Base-by-base conservation (phyloP, 2,888 invertebrate species). In the Agrochola lychnidis region DNA sequence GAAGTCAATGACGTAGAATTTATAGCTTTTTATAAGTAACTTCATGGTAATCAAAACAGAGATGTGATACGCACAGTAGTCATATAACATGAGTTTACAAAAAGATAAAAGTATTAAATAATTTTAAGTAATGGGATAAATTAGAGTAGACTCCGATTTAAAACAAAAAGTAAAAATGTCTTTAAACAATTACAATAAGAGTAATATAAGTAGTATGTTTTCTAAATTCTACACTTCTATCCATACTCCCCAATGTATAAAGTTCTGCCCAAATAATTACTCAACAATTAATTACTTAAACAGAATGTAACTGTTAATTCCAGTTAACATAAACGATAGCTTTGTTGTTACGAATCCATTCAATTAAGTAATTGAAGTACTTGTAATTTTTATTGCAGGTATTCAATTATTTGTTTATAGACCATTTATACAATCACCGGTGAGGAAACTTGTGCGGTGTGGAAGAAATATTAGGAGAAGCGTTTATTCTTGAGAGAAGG, bases 301-400 rank as follows among this genome's bases (percentile, higher is more conserved):
- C 67, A 62, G 16, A 82, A 69, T 53, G 45, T 78, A 62, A 57
- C 68, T 48, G 64, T 78, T 78, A 70, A 73, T 73, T 53, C 56
- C 48, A 64, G 70, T 63, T 40, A 67, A 75, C 62, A 67, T 73
- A 57, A 70, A 75, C 56, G 62, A 45, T 70, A 79, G 70, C 57
- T 62, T 51, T 57, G 78, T 68, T 78, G 68, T 73, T 68, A 83
- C 63, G 83, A 68, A 76, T 76, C 53, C 61, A 73, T 76, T 76
- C 56, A 67, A 83, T 83, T 83, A 76, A 73, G 70, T 83, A 80
- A 76, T 83, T 73, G 69, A 69, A 76, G 56, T 57, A 36, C 30
- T 69, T 66, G 70, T 78, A 42, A 19, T 73, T 79, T 78, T 73
- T 62, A 70, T 72, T 72, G 67, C 70, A 73, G 66, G 53, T 71